These are phyloP conservation scores for Colletes gigas DNA, from an alignment of 1,140 invertebrate genomes.

Conservation along the genomic window DNA sequence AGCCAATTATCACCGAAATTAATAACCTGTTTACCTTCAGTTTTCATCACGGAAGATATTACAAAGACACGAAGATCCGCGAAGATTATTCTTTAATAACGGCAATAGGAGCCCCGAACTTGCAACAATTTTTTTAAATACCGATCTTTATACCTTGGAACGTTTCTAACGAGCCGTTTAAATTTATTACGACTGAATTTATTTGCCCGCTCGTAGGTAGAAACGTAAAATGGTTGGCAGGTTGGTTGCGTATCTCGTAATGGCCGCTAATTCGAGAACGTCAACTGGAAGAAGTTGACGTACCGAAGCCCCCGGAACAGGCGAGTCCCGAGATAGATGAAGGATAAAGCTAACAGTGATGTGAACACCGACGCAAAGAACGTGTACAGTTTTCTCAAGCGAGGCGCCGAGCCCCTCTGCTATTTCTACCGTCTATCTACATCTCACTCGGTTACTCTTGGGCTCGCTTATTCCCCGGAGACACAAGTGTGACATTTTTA, in stretches of 20 bases:
- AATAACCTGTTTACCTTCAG: no score
- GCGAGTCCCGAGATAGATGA: slow-evolving; percentile 53
- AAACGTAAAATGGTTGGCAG: background rate
- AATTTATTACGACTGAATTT: no score
- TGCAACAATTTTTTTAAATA: no score
- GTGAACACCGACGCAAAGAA: slow-evolving; percentile 46
- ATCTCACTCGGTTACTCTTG: slow-evolving; percentile 51
- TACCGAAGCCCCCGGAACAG: slow-evolving; percentile 31
- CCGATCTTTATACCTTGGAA: no score
- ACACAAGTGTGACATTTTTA: slow-evolving; percentile 69
- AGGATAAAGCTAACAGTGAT: slow-evolving; percentile 56
- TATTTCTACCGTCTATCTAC: slow-evolving; percentile 57
- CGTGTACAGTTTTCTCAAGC: slow-evolving; percentile 56
- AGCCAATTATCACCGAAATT: slow-evolving; percentile 10
- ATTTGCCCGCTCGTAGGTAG: no score
- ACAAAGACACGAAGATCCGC: no score
- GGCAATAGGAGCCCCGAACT: no score
- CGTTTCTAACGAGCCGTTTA: no score
- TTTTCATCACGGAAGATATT: no score
- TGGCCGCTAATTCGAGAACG: slow-evolving; percentile 9
- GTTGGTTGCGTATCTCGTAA: background rate
- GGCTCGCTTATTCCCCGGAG: slow-evolving; percentile 63
- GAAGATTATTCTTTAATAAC: no score
- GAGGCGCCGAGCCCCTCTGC: slow-evolving; percentile 29
- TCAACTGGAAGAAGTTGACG: slow-evolving; percentile 10